A percentile compares a stretch with the other conserved stretches of the same genome.
phyloP scores from a whole-genome alignment of 2,888 invertebrate genomes.

The Linyphia triangularis region DNA sequence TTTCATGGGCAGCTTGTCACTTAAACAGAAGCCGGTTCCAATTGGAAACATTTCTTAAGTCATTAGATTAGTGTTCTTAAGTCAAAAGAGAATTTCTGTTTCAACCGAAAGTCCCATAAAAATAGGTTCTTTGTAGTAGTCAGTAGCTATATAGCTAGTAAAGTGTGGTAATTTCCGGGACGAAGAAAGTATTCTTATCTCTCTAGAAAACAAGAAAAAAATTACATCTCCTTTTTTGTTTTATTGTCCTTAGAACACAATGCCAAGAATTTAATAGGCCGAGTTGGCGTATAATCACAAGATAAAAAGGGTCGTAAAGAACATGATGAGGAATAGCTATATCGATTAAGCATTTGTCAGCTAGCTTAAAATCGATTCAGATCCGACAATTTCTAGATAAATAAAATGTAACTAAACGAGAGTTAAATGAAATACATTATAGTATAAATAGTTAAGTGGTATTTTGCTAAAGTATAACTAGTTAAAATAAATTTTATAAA shows the following conservation, averaged over 20 bases:
- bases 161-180: constrained; percentile 68
- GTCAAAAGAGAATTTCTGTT: constrained; percentile 33
- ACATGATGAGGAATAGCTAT: constrained; percentile 36
- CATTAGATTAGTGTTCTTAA: constrained; percentile 18
- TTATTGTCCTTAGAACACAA: constrained; percentile 52
- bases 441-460: too few relatives aligned
- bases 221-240: constrained; percentile 22
- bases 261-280: constrained; percentile 60
- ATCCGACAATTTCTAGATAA: too few relatives aligned
- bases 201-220: constrained; percentile 3
- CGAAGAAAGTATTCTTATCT: constrained; percentile 53
- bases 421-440: too few relatives aligned
- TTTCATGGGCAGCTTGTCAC: too few relatives aligned
- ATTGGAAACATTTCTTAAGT: neutral
- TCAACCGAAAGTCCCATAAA: constrained; percentile 42
- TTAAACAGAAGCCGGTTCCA: constrained; percentile 1
- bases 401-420: too few relatives aligned
- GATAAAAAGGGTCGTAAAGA: constrained; percentile 49
- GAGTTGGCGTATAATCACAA: constrained; percentile 61
- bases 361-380: too few relatives aligned
- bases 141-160: constrained; percentile 17
- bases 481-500: too few relatives aligned
- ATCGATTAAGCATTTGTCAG: constrained; percentile 52
- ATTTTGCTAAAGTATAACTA: too few relatives aligned
- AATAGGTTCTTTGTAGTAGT: constrained; percentile 29